A percentile compares a stretch with the other conserved stretches of the same genome.
Conservation (phyloP, 2,797 vertebrate species). For the Pipistrellus pipistrellus region DNA sequence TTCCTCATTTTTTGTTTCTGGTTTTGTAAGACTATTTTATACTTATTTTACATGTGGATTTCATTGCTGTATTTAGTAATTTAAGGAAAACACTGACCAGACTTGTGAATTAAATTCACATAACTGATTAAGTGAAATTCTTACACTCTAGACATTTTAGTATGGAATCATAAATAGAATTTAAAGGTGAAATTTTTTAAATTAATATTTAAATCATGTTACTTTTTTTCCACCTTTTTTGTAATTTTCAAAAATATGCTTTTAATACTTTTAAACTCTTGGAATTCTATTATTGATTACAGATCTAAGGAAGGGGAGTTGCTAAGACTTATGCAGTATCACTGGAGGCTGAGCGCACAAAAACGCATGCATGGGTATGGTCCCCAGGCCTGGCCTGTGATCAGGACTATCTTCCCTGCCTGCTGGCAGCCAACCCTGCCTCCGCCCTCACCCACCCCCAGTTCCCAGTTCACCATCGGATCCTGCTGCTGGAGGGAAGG, state of each 20-base stretch:
- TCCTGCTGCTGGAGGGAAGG: too few relatives aligned
- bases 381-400: too few relatives aligned
- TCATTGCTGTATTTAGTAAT: constrained; percentile 6
- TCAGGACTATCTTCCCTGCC: too few relatives aligned
- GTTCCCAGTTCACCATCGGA: too few relatives aligned
- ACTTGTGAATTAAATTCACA: constrained; percentile 59
- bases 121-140: constrained; percentile 50
- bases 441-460: too few relatives aligned
- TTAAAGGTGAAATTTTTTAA: constrained; percentile 58
- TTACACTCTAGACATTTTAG: constrained; percentile 24
- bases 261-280: constrained; percentile 57
- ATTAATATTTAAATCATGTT: constrained; percentile 51
- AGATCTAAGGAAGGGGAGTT: constrained; percentile 20
- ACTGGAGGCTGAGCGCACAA: too few relatives aligned
- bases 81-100: constrained; percentile 27
- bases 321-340: neutral
- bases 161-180: constrained; percentile 29
- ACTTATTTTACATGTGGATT: constrained; percentile 38
- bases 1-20: neutral
- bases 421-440: too few relatives aligned
- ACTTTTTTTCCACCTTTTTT: constrained; percentile 12
- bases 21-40: constrained; percentile 35
- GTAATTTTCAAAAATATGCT: constrained; percentile 54
- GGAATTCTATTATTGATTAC: constrained; percentile 42
- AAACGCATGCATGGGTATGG: too few relatives aligned